A percentile compares a stretch with the other conserved stretches of the same genome.
phyloP scores from a whole-genome alignment of 2,888 invertebrate species.

The Chloroclysta siterata region DNA sequence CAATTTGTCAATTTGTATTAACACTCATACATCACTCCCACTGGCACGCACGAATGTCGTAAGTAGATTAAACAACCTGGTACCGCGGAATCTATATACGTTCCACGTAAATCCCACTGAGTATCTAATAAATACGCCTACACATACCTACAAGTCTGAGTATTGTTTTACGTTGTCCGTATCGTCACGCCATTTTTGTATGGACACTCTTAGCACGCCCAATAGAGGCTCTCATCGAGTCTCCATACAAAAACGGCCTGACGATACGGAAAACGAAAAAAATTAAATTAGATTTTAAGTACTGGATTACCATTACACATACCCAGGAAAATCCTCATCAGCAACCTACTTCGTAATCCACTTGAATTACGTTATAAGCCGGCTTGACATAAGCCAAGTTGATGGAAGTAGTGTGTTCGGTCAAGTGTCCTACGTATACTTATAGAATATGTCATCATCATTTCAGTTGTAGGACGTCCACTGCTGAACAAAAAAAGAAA shows the following conservation, averaged over 20 bases:
- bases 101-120: slow-evolving; percentile 1
- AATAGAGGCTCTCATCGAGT: too few species aligned
- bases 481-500: too few species aligned
- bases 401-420: slow-evolving; percentile 6
- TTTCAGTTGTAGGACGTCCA: too few species aligned
- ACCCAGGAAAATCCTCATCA: background rate
- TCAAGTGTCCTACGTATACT: slow-evolving; percentile 5
- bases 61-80: background rate
- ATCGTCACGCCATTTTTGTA: too few species aligned
- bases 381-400: slow-evolving; percentile 14
- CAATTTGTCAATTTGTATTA: background rate
- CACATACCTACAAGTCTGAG: background rate
- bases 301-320: slow-evolving; percentile 14
- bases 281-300: background rate
- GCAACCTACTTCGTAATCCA: slow-evolving; percentile 20
- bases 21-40: background rate
- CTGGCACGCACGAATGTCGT: background rate
- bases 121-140: slow-evolving; percentile 3
- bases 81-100: slow-evolving; percentile 4
- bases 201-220: too few species aligned
- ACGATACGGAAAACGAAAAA: too few species aligned
- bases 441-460: background rate
- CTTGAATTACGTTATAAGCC: slow-evolving; percentile 21
- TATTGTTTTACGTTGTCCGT: too few species aligned
- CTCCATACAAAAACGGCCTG: too few species aligned